A percentile compares a stretch with the other conserved stretches of the same genome.
Conservation (phyloP, 2,888 invertebrate species). For the Caenorhabditis angaria region DNA sequence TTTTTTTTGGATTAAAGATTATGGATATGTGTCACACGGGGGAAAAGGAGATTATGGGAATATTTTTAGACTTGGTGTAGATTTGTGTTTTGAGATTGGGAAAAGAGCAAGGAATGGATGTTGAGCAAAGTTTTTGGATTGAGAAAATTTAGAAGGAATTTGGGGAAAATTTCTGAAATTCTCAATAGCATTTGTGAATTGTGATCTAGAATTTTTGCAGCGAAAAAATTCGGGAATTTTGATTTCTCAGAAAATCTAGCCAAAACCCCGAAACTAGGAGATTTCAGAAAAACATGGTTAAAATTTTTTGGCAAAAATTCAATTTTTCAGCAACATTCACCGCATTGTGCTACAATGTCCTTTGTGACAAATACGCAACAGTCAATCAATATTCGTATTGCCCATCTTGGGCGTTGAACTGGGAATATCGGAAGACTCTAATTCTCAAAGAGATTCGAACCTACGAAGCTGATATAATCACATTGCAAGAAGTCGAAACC, state of each 20-base stretch:
- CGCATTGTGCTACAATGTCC: conserved; percentile 98
- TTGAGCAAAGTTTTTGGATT: too few relatives aligned
- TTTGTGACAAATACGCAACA: conserved; percentile 98
- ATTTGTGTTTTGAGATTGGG: not conserved
- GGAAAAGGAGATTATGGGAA: too few relatives aligned
- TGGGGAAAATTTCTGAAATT: too few relatives aligned
- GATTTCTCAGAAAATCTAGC: not conserved
- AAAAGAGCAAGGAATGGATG: too few relatives aligned
- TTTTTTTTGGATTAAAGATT: too few relatives aligned
- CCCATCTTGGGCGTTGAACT: conserved; percentile 96
- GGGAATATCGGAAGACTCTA: conserved; percentile 97
- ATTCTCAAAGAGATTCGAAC: conserved; percentile 91
- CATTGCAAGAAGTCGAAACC: conserved; percentile 94
- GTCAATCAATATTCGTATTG: conserved; percentile 98
- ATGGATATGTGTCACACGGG: too few relatives aligned
- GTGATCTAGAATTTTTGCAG: not conserved
- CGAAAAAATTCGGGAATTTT: not conserved
- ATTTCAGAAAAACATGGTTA: not conserved
- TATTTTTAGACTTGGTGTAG: not conserved
- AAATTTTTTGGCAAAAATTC: not conserved
- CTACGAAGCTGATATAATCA: conserved; percentile 95
- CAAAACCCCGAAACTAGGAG: not conserved
- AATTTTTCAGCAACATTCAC: conserved; percentile 79
- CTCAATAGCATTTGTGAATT: too few relatives aligned
- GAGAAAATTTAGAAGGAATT: not conserved